These are phyloP conservation scores for Arvicanthis niloticus DNA, from an alignment of 2,113 vertebrate species.

Conservation along the genomic window DNA sequence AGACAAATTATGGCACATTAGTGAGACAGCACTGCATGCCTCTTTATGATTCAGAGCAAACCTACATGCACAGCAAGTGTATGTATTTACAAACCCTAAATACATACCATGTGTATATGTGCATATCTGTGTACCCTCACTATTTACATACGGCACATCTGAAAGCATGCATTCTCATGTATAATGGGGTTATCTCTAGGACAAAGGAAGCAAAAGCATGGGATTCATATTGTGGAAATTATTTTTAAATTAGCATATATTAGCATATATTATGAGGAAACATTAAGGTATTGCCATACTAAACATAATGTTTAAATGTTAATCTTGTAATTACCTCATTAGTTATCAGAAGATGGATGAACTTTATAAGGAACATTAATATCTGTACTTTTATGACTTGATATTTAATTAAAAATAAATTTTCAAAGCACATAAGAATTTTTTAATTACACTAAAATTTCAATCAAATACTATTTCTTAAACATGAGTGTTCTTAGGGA, in stretches of 20 bases:
- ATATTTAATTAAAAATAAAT: background rate
- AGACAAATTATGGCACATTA: constrained; percentile 8
- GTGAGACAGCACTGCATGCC: background rate
- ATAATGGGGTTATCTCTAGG: background rate
- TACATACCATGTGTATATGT: background rate
- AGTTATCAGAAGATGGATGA: constrained; percentile 25
- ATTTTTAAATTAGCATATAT: constrained; percentile 54
- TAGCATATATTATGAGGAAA: constrained; percentile 51
- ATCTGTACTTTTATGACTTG: constrained; percentile 24
- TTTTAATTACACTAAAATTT: constrained; percentile 48
- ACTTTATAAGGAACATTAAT: constrained; percentile 1
- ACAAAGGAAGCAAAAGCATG: background rate
- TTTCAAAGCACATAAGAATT: constrained; percentile 33
- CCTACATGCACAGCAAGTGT: too few relatives aligned
- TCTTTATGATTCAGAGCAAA: background rate
- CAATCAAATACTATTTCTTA: constrained; percentile 13
- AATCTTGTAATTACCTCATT: constrained; percentile 60
- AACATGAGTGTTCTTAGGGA: constrained; percentile 30
- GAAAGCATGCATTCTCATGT: background rate
- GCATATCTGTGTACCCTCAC: background rate
- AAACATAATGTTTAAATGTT: constrained; percentile 9
- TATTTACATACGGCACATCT: background rate
- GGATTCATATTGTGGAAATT: constrained; percentile 33
- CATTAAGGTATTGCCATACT: constrained; percentile 35
- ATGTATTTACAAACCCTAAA: background rate